Percentiles rank a stretch among this genome's conserved stretches.
Evolutionary conservation across 2,888 invertebrate genomes (phyloP).

Genomic region (Leptopterna dolabrata): DNA sequence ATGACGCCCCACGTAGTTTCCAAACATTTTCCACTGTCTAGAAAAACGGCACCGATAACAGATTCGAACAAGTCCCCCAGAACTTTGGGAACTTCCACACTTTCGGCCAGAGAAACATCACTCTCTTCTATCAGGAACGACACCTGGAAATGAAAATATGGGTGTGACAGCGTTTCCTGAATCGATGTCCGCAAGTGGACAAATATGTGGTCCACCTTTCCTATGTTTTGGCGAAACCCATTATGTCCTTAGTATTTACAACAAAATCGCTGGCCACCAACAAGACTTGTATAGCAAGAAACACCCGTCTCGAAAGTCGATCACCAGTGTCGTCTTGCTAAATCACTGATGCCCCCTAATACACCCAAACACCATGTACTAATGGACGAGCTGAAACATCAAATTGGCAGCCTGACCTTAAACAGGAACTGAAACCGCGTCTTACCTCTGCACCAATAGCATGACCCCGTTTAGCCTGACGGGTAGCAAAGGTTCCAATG

Average conservation of each 20-base stretch:
- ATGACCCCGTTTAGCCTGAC: constrained; percentile 73
- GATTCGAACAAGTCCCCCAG: constrained; percentile 96
- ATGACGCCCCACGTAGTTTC: constrained; percentile 81
- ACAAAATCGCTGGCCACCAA: too few species aligned
- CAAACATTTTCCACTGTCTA: constrained; percentile 84
- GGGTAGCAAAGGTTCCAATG: constrained; percentile 74
- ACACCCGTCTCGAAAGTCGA: too few species aligned
- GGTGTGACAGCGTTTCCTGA: background rate
- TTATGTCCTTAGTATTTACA: too few species aligned
- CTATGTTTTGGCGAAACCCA: background rate
- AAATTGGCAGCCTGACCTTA: too few species aligned
- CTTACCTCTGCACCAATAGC: constrained; percentile 75
- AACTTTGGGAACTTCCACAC: constrained; percentile 90
- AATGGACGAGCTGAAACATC: too few species aligned
- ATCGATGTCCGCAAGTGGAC: background rate
- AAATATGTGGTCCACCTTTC: background rate
- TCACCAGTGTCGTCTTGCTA: too few species aligned
- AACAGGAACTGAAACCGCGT: too few species aligned
- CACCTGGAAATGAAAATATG: constrained; percentile 64
- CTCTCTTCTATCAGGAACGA: constrained; percentile 75
- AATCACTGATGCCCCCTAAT: too few species aligned
- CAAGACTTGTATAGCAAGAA: too few species aligned
- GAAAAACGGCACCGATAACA: constrained; percentile 87
- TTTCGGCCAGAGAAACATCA: constrained; percentile 75
- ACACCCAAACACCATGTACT: too few species aligned